Evolutionary conservation across 2,888 invertebrate species (phyloP).

Genomic region (Protodeltote pygarga): DNA sequence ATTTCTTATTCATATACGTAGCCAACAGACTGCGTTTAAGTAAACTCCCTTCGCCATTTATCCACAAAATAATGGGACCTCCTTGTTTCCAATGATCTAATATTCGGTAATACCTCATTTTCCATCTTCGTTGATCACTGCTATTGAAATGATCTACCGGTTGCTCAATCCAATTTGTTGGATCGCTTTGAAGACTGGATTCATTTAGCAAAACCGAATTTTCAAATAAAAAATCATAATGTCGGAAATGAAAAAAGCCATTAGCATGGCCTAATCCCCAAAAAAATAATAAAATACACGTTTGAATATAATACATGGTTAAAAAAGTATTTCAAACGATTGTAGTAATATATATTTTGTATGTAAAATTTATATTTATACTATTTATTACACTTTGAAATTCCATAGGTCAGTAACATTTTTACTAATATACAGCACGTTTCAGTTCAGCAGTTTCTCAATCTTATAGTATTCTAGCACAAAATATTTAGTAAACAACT

Average conservation of each 20-base stretch:
- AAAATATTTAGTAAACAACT: too few relatives aligned
- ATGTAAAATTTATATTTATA: too few relatives aligned
- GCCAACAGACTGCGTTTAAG: constrained; percentile 33
- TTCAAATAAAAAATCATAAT: background rate
- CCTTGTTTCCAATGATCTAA: constrained; percentile 60
- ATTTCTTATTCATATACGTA: constrained; percentile 53
- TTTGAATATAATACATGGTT: background rate
- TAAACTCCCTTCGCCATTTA: constrained; percentile 61
- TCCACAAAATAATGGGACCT: constrained; percentile 68
- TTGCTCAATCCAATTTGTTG: constrained; percentile 64
- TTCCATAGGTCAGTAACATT: too few relatives aligned
- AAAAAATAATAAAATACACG: background rate
- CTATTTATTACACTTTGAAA: too few relatives aligned
- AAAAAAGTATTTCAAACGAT: too few relatives aligned
- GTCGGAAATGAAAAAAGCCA: background rate
- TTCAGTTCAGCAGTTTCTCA: too few relatives aligned
- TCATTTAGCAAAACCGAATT: background rate
- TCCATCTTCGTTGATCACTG: constrained; percentile 61
- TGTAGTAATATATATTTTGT: too few relatives aligned
- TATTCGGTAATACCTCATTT: constrained; percentile 70
- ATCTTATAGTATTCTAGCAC: too few relatives aligned
- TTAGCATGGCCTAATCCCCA: background rate
- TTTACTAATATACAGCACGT: too few relatives aligned
- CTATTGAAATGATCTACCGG: constrained; percentile 69
- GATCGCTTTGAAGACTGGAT: constrained; percentile 23